A percentile compares a stretch with the other conserved stretches of the same genome.
These are phyloP conservation scores for Frankliniella fusca DNA, from an alignment of 2,888 invertebrate species.

Conservation along the genomic window DNA sequence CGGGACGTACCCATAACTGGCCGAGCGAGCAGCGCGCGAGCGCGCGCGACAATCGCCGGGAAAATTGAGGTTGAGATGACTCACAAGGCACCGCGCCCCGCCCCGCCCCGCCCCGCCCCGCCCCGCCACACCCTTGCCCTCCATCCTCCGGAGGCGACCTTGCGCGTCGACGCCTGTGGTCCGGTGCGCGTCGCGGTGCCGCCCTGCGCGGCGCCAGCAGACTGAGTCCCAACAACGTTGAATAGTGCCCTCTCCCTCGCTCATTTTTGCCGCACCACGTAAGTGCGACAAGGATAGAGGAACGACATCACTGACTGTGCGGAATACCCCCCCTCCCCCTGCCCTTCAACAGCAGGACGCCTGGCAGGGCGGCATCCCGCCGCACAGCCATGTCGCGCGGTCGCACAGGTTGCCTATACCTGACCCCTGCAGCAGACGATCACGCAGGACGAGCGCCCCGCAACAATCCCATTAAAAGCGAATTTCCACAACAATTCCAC, in stretches of 20 bases:
- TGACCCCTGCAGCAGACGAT: no score
- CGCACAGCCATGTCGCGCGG: not conserved
- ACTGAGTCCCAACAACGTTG: no score
- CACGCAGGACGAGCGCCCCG: no score
- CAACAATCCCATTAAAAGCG: no score
- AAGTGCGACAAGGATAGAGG: no score
- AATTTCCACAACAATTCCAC: no score
- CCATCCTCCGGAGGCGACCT: not conserved
- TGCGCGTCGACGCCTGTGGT: not conserved
- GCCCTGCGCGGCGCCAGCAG: no score
- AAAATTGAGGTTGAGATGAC: conserved; percentile 20
- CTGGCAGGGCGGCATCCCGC: no score
- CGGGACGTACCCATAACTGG: no score
- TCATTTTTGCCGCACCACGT: no score
- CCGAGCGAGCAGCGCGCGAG: not conserved
- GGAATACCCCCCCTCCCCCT: not conserved
- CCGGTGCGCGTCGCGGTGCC: not conserved
- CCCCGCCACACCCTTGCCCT: not conserved
- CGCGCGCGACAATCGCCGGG: not conserved
- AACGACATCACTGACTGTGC: no score
- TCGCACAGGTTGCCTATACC: not conserved
- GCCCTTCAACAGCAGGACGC: not conserved
- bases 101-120: not conserved
- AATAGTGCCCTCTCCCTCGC: no score
- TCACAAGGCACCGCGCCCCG: not conserved